These are phyloP conservation scores for Polydrusus pterygomalis DNA, from an alignment of 2,888 invertebrate genomes.

Conservation along the genomic window DNA sequence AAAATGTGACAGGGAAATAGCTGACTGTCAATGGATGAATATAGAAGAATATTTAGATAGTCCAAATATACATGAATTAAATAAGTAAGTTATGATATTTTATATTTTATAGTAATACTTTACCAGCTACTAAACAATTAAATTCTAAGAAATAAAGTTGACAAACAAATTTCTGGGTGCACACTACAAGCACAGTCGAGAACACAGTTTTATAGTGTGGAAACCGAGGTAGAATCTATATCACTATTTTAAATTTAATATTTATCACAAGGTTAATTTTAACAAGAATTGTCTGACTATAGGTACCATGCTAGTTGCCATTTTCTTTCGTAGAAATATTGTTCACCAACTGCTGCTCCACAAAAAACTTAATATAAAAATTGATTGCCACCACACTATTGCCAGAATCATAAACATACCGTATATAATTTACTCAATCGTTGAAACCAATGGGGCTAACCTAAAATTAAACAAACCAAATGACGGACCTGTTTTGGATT, in stretches of 20 bases:
- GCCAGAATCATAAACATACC: conserved; percentile 73
- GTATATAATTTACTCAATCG: conserved; percentile 69
- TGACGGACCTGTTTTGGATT: background rate
- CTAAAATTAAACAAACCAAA: conserved; percentile 1
- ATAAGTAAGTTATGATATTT: conserved; percentile 66
- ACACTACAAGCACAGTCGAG: too few relatives aligned
- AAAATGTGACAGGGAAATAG: conserved; percentile 86
- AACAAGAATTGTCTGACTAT: too few relatives aligned
- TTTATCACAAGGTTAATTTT: too few relatives aligned
- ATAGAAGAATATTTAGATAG: conserved; percentile 82
- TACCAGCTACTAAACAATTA: too few relatives aligned
- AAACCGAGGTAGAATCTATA: too few relatives aligned
- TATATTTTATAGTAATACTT: too few relatives aligned
- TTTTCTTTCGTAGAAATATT: too few relatives aligned
- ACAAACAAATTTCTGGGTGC: too few relatives aligned
- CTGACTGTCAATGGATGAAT: conserved; percentile 88
- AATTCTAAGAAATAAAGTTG: too few relatives aligned
- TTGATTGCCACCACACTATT: conserved; percentile 75
- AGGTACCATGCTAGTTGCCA: too few relatives aligned
- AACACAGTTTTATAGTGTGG: too few relatives aligned
- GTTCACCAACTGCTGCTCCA: conserved; percentile 82
- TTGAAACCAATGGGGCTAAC: conserved; percentile 55
- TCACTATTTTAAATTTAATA: too few relatives aligned
- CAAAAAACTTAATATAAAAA: conserved; percentile 76
- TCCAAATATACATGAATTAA: conserved; percentile 83